Evolutionary conservation across 2,888 invertebrate species (phyloP).

Genomic region (Choristoneura rosaceana): DNA sequence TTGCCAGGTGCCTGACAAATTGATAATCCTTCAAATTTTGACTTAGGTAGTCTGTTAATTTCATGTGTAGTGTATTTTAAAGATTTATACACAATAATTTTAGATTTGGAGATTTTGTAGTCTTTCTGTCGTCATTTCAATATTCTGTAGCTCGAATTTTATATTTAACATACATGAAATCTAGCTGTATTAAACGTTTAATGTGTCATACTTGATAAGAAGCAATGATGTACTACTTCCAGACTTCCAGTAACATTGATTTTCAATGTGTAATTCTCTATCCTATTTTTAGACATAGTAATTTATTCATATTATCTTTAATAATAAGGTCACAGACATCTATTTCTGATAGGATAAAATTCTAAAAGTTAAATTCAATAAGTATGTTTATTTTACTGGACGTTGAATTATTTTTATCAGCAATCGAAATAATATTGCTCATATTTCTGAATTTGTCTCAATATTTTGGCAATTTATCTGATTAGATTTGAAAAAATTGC

Average conservation of each 20-base stretch:
- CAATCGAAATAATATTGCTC: background rate
- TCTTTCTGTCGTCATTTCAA: too few relatives aligned
- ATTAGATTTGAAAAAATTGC: background rate
- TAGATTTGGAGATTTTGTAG: too few relatives aligned
- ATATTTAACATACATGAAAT: background rate
- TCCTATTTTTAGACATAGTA: conserved; percentile 11
- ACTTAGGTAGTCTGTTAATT: too few relatives aligned
- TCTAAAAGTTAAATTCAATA: background rate
- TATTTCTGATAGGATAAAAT: background rate
- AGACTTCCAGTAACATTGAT: conserved; percentile 21
- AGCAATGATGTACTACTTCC: conserved; percentile 13
- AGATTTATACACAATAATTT: too few relatives aligned
- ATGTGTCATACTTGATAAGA: conserved; percentile 19
- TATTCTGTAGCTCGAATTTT: too few relatives aligned
- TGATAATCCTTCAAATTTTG: too few relatives aligned
- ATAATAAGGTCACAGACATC: background rate
- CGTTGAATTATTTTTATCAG: background rate
- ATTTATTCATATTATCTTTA: background rate
- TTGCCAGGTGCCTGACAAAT: too few relatives aligned
- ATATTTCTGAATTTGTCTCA: background rate
- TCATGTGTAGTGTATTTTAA: too few relatives aligned
- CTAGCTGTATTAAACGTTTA: conserved; percentile 2
- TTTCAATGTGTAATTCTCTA: background rate
- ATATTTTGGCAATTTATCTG: background rate
- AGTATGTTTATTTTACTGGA: background rate